These are phyloP conservation scores for Sminthurides bifidus DNA, from an alignment of 1,140 invertebrate species.

Conservation along the genomic window DNA sequence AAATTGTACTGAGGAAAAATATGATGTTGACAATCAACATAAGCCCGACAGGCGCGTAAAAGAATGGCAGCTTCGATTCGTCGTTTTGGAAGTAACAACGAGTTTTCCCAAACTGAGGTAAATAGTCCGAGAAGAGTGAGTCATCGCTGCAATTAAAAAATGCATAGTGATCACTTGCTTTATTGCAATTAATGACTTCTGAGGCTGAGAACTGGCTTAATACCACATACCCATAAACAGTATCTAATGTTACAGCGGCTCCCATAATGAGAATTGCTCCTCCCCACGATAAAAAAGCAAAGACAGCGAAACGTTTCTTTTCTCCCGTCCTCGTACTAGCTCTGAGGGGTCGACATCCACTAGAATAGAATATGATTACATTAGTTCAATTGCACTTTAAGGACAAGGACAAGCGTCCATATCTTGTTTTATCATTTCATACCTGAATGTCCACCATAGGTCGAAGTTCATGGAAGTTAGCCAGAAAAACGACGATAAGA, in stretches of 20 bases:
- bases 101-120: conserved; percentile 24
- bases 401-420: neutral
- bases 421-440: neutral
- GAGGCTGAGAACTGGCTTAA: neutral
- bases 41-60: conserved; percentile 48
- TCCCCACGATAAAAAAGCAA: conserved; percentile 25
- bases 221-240: conserved; percentile 18
- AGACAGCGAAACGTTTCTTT: conserved; percentile 23
- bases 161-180: neutral
- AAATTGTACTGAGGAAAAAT: conserved; percentile 30
- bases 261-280: conserved; percentile 20
- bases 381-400: neutral
- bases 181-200: neutral
- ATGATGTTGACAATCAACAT: conserved; percentile 34
- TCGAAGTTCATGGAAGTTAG: conserved; percentile 54
- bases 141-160: conserved; percentile 13
- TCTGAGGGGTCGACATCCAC: conserved; percentile 24
- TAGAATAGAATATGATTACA: conserved; percentile 1
- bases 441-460: conserved; percentile 31
- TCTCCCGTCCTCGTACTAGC: conserved; percentile 26
- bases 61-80: conserved; percentile 46
- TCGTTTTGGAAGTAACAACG: conserved; percentile 34
- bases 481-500: conserved; percentile 91
- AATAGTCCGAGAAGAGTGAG: conserved; percentile 8
- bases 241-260: conserved; percentile 21